Conservation (phyloP, 1,140 invertebrate species). For the Triops longicaudatus region DNA sequence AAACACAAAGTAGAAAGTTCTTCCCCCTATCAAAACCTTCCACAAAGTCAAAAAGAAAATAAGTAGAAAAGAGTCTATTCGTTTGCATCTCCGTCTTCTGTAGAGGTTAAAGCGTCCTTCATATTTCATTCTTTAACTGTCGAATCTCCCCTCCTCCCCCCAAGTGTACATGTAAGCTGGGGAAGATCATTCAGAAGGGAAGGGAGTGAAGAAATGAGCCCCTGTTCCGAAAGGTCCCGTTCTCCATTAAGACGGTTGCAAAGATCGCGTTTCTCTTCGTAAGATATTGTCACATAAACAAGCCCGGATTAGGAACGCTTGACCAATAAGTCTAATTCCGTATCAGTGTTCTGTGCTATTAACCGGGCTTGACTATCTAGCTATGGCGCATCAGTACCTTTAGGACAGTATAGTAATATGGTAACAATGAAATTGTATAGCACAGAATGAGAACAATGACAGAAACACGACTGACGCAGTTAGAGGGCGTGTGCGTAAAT, state of each 20-base stretch:
- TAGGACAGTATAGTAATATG: too few relatives aligned
- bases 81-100: background rate
- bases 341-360: background rate
- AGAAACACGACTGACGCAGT: too few relatives aligned
- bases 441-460: too few relatives aligned
- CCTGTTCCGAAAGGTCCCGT: background rate
- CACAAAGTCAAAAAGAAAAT: background rate
- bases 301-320: background rate
- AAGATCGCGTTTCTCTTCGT: background rate
- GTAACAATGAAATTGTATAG: too few relatives aligned
- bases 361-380: background rate
- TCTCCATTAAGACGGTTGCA: background rate
- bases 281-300: background rate
- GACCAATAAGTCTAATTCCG: background rate
- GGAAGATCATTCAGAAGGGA: background rate
- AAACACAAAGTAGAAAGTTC: background rate
- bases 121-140: conserved; percentile 1
- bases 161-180: background rate
- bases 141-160: background rate
- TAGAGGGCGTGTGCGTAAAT: too few relatives aligned
- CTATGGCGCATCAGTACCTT: too few relatives aligned
- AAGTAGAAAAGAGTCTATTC: background rate
- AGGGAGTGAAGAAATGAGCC: background rate
- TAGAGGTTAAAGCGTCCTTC: background rate
- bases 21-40: background rate